A percentile compares a stretch with the other conserved stretches of the same genome.
Evolutionary conservation across 2,113 vertebrate genomes (phyloP).

Genomic region (Synchiropus splendidus): DNA sequence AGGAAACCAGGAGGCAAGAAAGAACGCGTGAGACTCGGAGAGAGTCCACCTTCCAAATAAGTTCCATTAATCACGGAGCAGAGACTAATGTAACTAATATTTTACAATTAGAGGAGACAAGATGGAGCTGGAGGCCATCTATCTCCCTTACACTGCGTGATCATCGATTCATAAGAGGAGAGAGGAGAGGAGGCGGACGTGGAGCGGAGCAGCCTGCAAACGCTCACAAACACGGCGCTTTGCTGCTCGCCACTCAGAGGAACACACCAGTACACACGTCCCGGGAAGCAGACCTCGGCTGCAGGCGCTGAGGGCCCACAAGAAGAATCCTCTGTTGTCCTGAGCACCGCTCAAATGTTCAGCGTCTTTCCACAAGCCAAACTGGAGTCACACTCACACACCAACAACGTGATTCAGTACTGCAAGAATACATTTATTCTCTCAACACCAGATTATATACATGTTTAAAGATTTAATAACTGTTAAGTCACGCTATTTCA

Average conservation of each 20-base stretch:
- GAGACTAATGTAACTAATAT: slow-evolving; percentile 99
- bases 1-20: background rate
- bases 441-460: no score
- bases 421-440: no score
- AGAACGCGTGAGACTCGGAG: slow-evolving; percentile 24
- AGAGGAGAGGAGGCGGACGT: slow-evolving; percentile 21
- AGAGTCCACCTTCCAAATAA: slow-evolving; percentile 95
- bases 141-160: slow-evolving; percentile 99
- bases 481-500: no score
- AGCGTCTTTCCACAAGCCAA: no score
- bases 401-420: no score
- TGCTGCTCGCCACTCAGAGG: slow-evolving; percentile 10
- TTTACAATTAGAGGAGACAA: slow-evolving; percentile 99
- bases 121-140: slow-evolving; percentile 97
- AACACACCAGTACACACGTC: slow-evolving; percentile 10
- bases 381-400: no score
- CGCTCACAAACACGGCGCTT: slow-evolving; percentile 5
- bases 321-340: no score
- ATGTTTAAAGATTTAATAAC: no score
- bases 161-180: slow-evolving; percentile 97
- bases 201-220: slow-evolving; percentile 51
- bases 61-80: slow-evolving; percentile 99
- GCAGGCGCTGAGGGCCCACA: no score
- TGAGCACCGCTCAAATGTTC: no score
- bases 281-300: no score